These are phyloP conservation scores for Oreochromis tanganicae DNA, from an alignment of 2,113 vertebrate genomes.

Conservation along the genomic window DNA sequence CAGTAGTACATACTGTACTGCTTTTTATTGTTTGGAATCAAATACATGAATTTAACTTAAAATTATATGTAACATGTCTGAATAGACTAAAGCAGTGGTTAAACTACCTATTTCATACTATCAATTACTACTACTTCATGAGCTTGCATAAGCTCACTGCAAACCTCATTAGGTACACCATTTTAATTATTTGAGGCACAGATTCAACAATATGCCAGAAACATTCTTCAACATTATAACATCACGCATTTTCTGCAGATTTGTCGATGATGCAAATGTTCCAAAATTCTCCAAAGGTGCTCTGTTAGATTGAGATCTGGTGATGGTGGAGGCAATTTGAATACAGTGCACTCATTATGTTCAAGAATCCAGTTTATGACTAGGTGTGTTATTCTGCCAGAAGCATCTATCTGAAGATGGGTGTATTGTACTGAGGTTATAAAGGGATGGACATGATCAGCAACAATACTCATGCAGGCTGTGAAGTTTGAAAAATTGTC, in stretches of 20 bases:
- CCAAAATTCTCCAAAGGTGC: neutral
- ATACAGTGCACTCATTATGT: neutral
- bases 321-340: neutral
- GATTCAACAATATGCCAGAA: neutral
- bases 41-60: neutral
- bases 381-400: neutral
- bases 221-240: neutral
- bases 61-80: neutral
- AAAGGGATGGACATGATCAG: neutral
- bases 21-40: neutral
- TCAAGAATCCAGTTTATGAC: neutral
- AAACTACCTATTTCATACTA: neutral
- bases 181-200: neutral
- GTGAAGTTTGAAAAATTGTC: neutral
- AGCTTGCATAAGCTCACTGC: neutral
- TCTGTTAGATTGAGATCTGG: neutral
- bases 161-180: neutral
- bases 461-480: neutral
- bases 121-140: neutral
- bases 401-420: neutral
- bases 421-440: neutral
- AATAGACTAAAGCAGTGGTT: neutral
- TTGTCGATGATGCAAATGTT: neutral
- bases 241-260: neutral
- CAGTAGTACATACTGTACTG: neutral